A percentile compares a stretch with the other conserved stretches of the same genome.
phyloP scores from a whole-genome alignment of 2,888 invertebrate species.

The Neuroscelio doddi region DNA sequence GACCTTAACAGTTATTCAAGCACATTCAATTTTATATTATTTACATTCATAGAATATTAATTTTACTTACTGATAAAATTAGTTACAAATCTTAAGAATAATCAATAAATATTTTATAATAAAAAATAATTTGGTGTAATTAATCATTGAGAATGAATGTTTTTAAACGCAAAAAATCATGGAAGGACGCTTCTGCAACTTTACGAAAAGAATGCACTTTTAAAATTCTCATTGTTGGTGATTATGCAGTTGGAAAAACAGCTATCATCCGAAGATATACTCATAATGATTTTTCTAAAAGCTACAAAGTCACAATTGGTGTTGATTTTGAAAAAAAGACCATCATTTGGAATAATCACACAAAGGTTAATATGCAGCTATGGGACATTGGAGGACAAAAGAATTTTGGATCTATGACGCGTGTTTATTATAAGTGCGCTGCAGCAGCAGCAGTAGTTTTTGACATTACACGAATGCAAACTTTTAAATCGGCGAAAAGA shows the following conservation, averaged over 20 bases:
- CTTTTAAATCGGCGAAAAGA: background rate
- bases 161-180: no score
- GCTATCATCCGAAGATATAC: background rate
- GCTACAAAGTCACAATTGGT: background rate
- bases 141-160: no score
- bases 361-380: background rate
- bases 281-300: background rate
- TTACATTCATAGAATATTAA: no score
- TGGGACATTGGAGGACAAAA: background rate
- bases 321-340: background rate
- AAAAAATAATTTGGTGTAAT: no score
- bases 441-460: background rate
- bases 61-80: no score
- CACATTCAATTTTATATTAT: no score
- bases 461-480: background rate
- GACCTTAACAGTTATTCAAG: no score
- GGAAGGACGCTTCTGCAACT: no score
- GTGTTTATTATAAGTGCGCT: background rate
- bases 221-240: constrained; percentile 4
- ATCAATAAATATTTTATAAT: no score
- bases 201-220: no score
- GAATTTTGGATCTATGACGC: background rate
- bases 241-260: constrained; percentile 3
- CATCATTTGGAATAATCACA: background rate
- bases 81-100: no score